Conservation (phyloP, 2,797 vertebrate species). For the Monodelphis domestica region DNA sequence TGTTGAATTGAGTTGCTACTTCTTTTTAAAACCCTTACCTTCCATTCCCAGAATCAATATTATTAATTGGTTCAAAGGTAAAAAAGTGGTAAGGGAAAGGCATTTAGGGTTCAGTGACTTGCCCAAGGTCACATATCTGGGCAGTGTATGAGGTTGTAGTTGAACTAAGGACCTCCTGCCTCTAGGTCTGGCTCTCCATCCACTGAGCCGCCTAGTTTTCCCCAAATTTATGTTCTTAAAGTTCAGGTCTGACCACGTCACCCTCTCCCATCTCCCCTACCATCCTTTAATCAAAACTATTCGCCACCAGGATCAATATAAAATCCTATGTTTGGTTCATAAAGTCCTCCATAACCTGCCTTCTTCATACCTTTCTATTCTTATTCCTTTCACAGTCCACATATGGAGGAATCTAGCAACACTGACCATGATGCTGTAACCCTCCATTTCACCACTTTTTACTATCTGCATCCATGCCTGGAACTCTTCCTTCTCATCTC, state of each 20-base stretch:
- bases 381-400: neutral
- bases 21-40: too few relatives aligned
- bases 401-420: neutral
- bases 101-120: too few relatives aligned
- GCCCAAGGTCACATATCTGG: too few relatives aligned
- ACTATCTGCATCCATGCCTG: neutral
- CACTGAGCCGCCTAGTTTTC: too few relatives aligned
- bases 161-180: too few relatives aligned
- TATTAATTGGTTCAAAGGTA: too few relatives aligned
- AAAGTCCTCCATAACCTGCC: neutral
- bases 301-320: neutral
- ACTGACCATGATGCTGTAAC: neutral
- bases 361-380: neutral
- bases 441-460: neutral
- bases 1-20: neutral
- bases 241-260: neutral
- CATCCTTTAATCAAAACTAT: neutral
- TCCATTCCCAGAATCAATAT: too few relatives aligned
- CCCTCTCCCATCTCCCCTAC: neutral
- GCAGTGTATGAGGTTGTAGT: too few relatives aligned
- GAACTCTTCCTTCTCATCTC: neutral
- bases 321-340: neutral
- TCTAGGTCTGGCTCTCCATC: too few relatives aligned
- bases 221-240: too few relatives aligned
- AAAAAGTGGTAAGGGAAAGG: too few relatives aligned